Percentiles rank a stretch among this genome's conserved stretches.
These are phyloP conservation scores for Leptopilina drosophilae DNA, from an alignment of 2,888 invertebrate genomes.

Conservation along the genomic window DNA sequence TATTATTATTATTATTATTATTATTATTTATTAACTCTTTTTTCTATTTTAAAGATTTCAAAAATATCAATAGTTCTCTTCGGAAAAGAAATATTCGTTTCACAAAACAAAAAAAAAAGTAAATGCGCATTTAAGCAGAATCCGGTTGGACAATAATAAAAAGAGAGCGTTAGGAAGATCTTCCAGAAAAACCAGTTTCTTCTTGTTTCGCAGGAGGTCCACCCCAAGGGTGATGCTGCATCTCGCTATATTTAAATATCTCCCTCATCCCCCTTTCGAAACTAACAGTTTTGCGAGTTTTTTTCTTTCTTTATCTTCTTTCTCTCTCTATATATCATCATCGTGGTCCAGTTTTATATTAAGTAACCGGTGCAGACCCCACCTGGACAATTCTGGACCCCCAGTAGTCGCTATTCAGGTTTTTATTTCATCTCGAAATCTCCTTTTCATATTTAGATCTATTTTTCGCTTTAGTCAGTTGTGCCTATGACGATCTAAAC, in stretches of 20 bases:
- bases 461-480: conserved; percentile 38
- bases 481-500: conserved; percentile 41
- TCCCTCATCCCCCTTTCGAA: conserved; percentile 49
- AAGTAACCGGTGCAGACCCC: conserved; percentile 73
- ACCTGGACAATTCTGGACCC: conserved; percentile 73
- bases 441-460: conserved; percentile 70
- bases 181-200: conserved; percentile 54
- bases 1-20: too few species aligned
- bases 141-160: conserved; percentile 11
- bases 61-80: too few species aligned
- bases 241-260: conserved; percentile 58
- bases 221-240: conserved; percentile 57
- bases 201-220: conserved; percentile 54
- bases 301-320: too few species aligned
- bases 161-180: conserved; percentile 22
- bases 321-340: not conserved
- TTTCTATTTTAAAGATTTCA: too few species aligned
- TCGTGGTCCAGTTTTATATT: conserved; percentile 69
- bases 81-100: too few species aligned
- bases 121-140: not conserved
- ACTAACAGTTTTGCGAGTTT: conserved; percentile 45
- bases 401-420: conserved; percentile 74
- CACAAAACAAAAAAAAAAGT: too few species aligned
- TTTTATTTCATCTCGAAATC: conserved; percentile 59
- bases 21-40: too few species aligned